These are phyloP conservation scores for Serinus canaria DNA, from an alignment of 2,113 vertebrate species.

Conservation along the genomic window DNA sequence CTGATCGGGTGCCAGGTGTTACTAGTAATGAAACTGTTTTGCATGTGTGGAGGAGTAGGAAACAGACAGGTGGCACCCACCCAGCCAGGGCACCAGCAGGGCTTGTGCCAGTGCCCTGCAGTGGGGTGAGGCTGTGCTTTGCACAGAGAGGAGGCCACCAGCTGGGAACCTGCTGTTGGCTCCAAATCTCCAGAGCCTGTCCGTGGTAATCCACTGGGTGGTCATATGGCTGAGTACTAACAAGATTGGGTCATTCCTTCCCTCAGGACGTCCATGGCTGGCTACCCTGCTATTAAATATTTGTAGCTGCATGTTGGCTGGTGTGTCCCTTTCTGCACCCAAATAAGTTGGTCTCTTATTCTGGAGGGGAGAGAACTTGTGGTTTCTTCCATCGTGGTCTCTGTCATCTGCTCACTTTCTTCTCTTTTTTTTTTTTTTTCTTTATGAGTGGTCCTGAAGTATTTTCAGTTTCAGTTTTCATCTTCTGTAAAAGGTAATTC, in stretches of 20 bases:
- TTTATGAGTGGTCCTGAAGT: neutral
- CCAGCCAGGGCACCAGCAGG: accelerated
- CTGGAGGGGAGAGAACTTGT: neutral
- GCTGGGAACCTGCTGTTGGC: neutral
- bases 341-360: neutral
- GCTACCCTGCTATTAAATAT: neutral
- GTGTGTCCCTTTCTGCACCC: neutral
- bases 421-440: neutral
- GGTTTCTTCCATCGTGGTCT: neutral
- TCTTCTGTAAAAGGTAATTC: neutral
- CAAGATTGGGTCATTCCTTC: accelerated
- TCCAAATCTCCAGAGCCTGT: neutral
- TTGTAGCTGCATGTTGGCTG: neutral
- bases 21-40: neutral
- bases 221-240: accelerated
- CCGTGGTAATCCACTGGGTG: accelerated
- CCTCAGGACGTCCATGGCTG: neutral
- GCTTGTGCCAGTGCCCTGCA: neutral
- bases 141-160: accelerated
- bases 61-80: accelerated
- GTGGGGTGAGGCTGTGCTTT: accelerated
- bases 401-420: neutral
- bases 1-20: neutral
- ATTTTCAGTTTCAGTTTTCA: neutral
- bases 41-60: neutral